Conservation (phyloP, 2,888 invertebrate genomes). For the Pseudanteris insignis region DNA sequence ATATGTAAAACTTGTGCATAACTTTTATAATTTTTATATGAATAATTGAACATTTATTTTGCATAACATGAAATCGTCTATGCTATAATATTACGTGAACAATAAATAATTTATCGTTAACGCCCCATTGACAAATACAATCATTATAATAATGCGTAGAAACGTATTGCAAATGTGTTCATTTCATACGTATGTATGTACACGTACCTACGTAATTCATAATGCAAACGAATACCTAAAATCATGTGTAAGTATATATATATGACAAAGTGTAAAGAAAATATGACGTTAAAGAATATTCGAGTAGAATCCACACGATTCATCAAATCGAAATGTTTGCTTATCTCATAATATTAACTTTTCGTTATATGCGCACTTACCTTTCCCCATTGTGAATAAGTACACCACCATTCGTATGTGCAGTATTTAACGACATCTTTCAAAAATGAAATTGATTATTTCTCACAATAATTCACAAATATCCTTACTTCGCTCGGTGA, state of each 20-base stretch:
- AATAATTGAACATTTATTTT: too few relatives aligned
- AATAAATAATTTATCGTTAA: conserved; percentile 11
- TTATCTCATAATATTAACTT: too few relatives aligned
- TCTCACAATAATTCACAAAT: too few relatives aligned
- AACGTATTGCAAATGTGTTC: conserved; percentile 5
- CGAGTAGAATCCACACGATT: conserved; percentile 17
- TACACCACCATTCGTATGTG: conserved; percentile 94
- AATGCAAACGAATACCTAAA: background rate
- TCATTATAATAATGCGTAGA: conserved; percentile 10
- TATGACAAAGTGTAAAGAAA: conserved; percentile 9
- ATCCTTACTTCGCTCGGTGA: too few relatives aligned
- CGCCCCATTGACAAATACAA: conserved; percentile 10
- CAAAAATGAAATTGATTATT: too few relatives aligned
- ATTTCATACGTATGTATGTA: conserved; percentile 1
- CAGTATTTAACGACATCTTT: conserved; percentile 95
- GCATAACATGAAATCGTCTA: background rate
- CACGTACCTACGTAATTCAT: background rate
- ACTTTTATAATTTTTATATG: too few relatives aligned
- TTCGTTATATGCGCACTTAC: conserved; percentile 76
- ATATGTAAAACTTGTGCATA: too few relatives aligned
- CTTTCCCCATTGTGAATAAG: conserved; percentile 94
- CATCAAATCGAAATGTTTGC: background rate
- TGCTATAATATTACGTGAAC: background rate
- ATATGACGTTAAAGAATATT: conserved; percentile 36
- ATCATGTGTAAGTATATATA: conserved; percentile 3